Evolutionary conservation across 2,113 vertebrate species (phyloP).

Genomic region (Reinhardtius hippoglossoides): DNA sequence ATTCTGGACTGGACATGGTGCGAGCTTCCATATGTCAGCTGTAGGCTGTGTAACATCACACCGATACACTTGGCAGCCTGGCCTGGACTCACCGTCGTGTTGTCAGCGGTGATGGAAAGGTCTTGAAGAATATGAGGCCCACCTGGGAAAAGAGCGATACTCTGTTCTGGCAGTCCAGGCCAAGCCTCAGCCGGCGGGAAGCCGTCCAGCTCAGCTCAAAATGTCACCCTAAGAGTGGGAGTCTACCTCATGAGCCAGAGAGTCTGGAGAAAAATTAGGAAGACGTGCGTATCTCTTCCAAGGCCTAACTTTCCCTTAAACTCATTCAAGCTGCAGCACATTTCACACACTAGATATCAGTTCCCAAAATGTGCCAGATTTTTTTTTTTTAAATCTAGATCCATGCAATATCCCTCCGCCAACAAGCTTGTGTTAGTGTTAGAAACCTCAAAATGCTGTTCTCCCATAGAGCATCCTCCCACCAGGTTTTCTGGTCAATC

Average conservation of each 20-base stretch:
- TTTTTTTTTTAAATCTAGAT: no score
- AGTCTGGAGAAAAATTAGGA: constrained; percentile 25
- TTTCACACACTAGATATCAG: no score
- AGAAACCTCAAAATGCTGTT: no score
- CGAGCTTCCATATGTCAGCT: constrained; percentile 37
- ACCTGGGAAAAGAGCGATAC: constrained; percentile 27
- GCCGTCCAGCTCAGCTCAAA: constrained; percentile 26
- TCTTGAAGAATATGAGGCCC: constrained; percentile 26
- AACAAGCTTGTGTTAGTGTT: no score
- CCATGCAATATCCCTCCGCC: no score
- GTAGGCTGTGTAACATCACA: constrained; percentile 44
- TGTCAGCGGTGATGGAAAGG: constrained; percentile 49
- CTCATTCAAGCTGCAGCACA: no score
- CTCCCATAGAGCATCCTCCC: no score
- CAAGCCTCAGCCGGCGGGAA: constrained; percentile 28
- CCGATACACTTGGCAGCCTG: constrained; percentile 17
- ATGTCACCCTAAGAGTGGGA: constrained; percentile 15
- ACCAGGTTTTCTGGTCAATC: no score
- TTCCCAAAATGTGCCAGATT: no score
- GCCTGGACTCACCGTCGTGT: constrained; percentile 31
- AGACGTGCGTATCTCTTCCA: no score
- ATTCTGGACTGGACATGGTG: constrained; percentile 21
- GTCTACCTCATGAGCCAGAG: constrained; percentile 19
- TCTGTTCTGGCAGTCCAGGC: constrained; percentile 26
- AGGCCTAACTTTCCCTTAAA: no score